phyloP scores from a whole-genome alignment of 2,888 invertebrate species.

The Noctua janthe region DNA sequence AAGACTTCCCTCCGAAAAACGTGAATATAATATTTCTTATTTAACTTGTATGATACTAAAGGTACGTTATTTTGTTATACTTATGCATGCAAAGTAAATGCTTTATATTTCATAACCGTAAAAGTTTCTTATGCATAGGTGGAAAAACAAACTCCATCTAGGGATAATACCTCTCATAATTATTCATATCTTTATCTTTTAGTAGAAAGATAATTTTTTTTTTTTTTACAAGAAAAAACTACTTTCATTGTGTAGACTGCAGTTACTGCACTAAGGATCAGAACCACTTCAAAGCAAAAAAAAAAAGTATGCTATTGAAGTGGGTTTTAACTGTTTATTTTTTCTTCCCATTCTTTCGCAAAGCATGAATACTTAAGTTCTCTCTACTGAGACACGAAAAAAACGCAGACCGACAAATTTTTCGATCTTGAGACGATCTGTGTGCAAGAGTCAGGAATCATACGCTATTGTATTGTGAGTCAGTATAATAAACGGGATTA shows the following conservation, averaged over 20 bases:
- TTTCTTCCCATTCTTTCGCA: not conserved
- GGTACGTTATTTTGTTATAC: not conserved
- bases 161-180: constrained; percentile 22
- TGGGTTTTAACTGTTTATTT: not conserved
- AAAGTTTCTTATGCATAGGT: not conserved
- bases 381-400: not conserved
- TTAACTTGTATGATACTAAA: not conserved
- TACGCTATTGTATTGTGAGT: not conserved
- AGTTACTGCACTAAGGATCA: not conserved
- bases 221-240: not conserved
- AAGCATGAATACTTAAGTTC: not conserved
- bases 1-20: constrained; percentile 55
- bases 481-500: not conserved
- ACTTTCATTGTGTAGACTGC: not conserved
- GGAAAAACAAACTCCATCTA: not conserved
- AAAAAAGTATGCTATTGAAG: not conserved
- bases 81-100: constrained; percentile 27
- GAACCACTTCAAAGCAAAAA: not conserved
- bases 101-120: constrained; percentile 28
- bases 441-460: not conserved
- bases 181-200: not conserved
- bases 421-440: not conserved
- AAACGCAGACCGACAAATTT: not conserved
- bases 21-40: constrained; percentile 5
- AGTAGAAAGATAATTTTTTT: not conserved